These are phyloP conservation scores for Drosophila bunnanda DNA, from an alignment of 2,888 invertebrate species.

Conservation along the genomic window DNA sequence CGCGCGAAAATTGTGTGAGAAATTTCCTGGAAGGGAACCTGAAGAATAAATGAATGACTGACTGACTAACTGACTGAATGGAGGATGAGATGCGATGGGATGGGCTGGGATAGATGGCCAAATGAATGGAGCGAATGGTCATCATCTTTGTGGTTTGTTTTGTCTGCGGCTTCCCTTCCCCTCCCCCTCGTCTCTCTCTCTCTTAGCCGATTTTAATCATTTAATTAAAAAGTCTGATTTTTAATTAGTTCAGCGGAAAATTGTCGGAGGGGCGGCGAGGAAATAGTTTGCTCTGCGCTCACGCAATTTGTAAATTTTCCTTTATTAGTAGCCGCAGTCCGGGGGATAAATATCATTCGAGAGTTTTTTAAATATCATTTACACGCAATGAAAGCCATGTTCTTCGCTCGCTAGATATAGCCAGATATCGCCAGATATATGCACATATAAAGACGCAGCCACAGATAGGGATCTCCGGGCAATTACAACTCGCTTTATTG, in stretches of 20 bases:
- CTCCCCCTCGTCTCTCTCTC: constrained; percentile 7
- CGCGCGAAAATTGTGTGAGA: constrained; percentile 76
- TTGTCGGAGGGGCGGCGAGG: constrained; percentile 1
- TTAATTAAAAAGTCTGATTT: constrained; percentile 76
- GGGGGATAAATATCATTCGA: constrained; percentile 45
- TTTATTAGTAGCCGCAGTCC: constrained; percentile 52
- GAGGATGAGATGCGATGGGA: constrained; percentile 16
- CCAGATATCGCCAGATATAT: background rate
- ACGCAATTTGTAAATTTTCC: constrained; percentile 74
- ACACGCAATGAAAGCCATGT: constrained; percentile 60
- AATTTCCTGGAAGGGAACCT: constrained; percentile 62
- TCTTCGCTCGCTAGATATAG: constrained; percentile 6
- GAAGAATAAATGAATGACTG: constrained; percentile 41
- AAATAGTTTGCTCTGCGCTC: constrained; percentile 42
- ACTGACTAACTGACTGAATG: constrained; percentile 39
- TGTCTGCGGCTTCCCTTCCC: constrained; percentile 27
- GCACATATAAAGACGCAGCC: constrained; percentile 26
- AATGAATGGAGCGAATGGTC: constrained; percentile 31
- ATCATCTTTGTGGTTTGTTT: constrained; percentile 41
- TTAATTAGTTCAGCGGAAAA: constrained; percentile 70
- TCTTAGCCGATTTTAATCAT: constrained; percentile 66
- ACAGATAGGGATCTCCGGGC: constrained; percentile 65
- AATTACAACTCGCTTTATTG: constrained; percentile 73
- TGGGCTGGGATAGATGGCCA: constrained; percentile 20
- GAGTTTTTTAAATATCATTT: constrained; percentile 39